phyloP scores from a whole-genome alignment of 2,113 vertebrate species.

The Pionites leucogaster region DNA sequence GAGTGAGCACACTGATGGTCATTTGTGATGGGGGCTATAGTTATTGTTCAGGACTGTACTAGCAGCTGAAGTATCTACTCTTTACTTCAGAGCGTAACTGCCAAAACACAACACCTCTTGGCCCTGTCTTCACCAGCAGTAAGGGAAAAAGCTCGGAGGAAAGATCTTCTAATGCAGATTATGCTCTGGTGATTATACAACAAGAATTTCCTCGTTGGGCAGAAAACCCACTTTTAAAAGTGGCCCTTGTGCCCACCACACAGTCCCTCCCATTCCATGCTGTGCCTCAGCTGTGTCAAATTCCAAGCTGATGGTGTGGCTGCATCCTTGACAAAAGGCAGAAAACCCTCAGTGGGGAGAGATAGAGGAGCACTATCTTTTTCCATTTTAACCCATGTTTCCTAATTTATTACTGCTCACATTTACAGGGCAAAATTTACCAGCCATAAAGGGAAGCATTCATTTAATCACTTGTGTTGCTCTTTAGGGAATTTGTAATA shows the following conservation, averaged over 20 bases:
- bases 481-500: neutral
- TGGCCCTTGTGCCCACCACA: fast-evolving
- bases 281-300: neutral
- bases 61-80: neutral
- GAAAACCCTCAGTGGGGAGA: neutral
- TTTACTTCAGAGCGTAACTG: neutral
- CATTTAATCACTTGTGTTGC: neutral
- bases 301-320: neutral
- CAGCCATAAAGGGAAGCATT: neutral
- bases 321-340: neutral
- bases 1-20: neutral
- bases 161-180: neutral
- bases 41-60: neutral
- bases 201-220: neutral
- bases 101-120: neutral
- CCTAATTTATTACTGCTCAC: neutral
- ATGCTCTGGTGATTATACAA: neutral
- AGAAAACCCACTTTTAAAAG: neutral
- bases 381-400: neutral
- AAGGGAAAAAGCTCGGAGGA: neutral
- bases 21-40: fast-evolving
- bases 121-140: neutral
- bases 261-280: neutral
- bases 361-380: neutral
- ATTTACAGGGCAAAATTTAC: neutral